Evolutionary conservation across 1,140 invertebrate species (phyloP).

Genomic region (Macrosteles quadrilineatus): DNA sequence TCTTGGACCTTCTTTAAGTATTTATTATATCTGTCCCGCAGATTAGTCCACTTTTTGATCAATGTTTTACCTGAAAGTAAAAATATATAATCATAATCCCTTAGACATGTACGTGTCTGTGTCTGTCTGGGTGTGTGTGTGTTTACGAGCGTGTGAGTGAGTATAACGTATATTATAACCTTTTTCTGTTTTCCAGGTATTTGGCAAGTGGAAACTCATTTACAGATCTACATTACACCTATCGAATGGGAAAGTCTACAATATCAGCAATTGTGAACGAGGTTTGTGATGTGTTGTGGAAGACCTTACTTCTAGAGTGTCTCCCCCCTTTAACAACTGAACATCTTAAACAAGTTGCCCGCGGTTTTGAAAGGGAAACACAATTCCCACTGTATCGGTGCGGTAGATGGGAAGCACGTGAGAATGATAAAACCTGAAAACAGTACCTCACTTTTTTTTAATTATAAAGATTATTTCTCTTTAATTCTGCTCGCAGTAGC

Average conservation of each 20-base stretch:
- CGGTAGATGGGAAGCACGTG: slow-evolving; percentile 29
- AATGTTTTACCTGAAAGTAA: background rate
- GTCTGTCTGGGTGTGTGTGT: too few relatives aligned
- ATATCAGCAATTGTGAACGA: slow-evolving; percentile 23
- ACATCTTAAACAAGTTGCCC: background rate
- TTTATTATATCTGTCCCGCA: background rate
- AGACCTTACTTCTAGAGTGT: slow-evolving; percentile 11
- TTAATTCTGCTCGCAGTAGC: background rate
- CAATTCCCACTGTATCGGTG: slow-evolving; percentile 1
- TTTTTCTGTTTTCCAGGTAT: slow-evolving; percentile 40
- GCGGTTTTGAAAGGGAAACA: background rate
- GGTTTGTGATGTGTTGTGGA: slow-evolving; percentile 31
- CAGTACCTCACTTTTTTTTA: background rate
- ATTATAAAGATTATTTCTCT: slow-evolving; percentile 3
- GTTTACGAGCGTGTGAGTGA: too few relatives aligned
- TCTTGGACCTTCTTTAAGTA: background rate
- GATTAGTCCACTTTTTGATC: background rate
- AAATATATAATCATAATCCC: background rate
- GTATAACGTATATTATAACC: too few relatives aligned
- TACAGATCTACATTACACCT: slow-evolving; percentile 28
- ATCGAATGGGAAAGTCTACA: slow-evolving; percentile 21
- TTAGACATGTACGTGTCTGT: too few relatives aligned
- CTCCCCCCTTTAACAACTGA: slow-evolving; percentile 24
- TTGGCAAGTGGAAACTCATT: slow-evolving; percentile 37
- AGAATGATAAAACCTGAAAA: slow-evolving; percentile 4